Evolutionary conservation across 2,888 invertebrate genomes (phyloP), one percentile per base, ranked within the genome.

Genomic region (Lasius platythorax): DNA sequence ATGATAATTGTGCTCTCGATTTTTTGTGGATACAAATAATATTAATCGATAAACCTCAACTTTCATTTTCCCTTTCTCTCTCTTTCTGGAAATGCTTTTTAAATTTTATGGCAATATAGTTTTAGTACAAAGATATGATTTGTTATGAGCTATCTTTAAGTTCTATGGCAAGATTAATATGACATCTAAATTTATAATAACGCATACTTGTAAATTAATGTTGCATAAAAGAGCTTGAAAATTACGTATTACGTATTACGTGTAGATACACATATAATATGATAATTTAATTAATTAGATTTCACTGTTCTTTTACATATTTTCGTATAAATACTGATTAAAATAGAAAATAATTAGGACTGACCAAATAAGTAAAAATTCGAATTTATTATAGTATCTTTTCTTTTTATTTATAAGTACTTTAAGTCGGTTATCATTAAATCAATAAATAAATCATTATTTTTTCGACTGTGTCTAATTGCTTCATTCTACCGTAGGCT

Each of bases 151-250:
- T 46, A 28, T 72, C 79, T 72, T 72, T 81, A 63, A 73, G 33
- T 73, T 81, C 50, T 63, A 73, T 28, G 28, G 72, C 43, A 81
- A 79, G 58, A 73, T 81, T 61, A 81, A 81, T 81, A 81, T 73
- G 50, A 81, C 46, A 28, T 81, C 46, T 28, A 81, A 63, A 79
- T 79, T 79, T 79, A 79, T 72, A 58, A 70, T n/a, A 46, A 61
- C 37, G 70, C 15, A 78, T 46, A 72, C 61, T 70, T 70, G 70
- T 72, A 79, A 70, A 72, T 79, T 79, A 79, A 79, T 79, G 61
- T 79, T 37, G 79, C 61, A 61, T 61, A 43, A 30, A 33, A 68
- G 61, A 79, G 61, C 61, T 79, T 79, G 33, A 61, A 79, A 58
- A 72, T 79, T 70, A 79, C 18, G 9, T 61, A 61, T 58, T 28